Evolutionary conservation across 2,888 invertebrate genomes (phyloP).

Genomic region (Sipha maydis): DNA sequence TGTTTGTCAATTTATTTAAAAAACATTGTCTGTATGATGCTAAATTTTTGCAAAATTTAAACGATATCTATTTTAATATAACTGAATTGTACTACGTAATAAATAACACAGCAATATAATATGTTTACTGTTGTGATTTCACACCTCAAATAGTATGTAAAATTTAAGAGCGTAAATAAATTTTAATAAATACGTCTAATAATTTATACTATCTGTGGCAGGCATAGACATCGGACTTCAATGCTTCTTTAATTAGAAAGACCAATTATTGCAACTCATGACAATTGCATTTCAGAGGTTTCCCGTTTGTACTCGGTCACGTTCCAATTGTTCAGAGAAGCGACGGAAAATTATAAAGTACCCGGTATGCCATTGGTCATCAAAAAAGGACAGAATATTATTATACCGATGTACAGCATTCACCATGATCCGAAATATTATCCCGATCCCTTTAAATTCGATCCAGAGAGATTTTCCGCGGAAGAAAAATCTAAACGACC

Average conservation of each 20-base stretch:
- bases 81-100: too few species aligned
- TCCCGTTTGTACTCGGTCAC: conserved; percentile 73
- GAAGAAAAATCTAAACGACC: conserved; percentile 71
- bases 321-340: conserved; percentile 70
- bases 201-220: too few species aligned
- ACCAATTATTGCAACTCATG: too few species aligned
- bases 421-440: conserved; percentile 73
- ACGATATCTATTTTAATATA: too few species aligned
- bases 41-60: too few species aligned
- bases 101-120: too few species aligned
- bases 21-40: too few species aligned
- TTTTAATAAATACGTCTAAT: too few species aligned
- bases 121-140: too few species aligned
- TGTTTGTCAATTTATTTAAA: too few species aligned
- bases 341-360: conserved; percentile 70
- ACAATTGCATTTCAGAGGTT: conserved; percentile 68
- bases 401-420: conserved; percentile 71
- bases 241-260: not conserved
- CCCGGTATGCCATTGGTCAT: conserved; percentile 70
- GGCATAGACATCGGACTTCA: not conserved
- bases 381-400: conserved; percentile 70
- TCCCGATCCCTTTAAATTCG: conserved; percentile 71
- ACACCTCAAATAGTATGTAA: too few species aligned
- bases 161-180: too few species aligned
- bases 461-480: conserved; percentile 72